Evolutionary conservation across 2,797 vertebrate genomes (phyloP).

Genomic region (Galago senegalensis): DNA sequence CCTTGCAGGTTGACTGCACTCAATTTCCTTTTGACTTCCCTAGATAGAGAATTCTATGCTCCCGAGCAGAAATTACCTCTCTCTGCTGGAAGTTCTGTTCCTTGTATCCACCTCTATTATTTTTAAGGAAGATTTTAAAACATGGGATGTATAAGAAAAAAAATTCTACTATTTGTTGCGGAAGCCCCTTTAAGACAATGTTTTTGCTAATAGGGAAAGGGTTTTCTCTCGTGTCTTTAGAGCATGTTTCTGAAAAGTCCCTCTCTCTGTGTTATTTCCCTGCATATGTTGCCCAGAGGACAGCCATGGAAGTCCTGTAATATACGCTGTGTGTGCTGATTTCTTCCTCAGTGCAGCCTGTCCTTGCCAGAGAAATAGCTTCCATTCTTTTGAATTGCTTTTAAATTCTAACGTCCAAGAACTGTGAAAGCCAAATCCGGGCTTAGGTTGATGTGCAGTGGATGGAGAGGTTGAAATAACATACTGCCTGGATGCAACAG

Average conservation of each 20-base stretch:
- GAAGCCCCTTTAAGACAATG: neutral
- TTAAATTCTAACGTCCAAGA: conserved; percentile 13
- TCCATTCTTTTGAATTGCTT: conserved; percentile 58
- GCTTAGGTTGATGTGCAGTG: neutral
- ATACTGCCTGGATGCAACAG: neutral
- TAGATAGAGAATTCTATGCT: neutral
- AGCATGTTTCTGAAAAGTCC: neutral
- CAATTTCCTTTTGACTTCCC: conserved; percentile 74
- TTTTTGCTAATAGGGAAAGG: neutral
- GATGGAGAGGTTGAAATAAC: neutral
- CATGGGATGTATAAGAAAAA: neutral
- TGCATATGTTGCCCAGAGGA: neutral
- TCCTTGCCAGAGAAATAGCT: conserved; percentile 51
- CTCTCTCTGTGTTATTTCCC: neutral
- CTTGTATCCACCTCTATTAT: neutral
- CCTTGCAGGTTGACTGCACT: neutral
- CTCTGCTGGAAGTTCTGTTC: neutral
- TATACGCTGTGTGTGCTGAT: neutral
- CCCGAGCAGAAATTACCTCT: neutral
- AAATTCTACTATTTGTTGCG: conserved; percentile 29
- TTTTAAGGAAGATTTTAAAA: conserved; percentile 40
- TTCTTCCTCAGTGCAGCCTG: conserved; percentile 11
- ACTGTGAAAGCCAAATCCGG: conserved; percentile 51
- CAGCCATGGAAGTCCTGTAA: neutral
- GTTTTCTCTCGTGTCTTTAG: neutral